Conservation (phyloP, 1,140 invertebrate genomes). For the Drosophila tristis region DNA sequence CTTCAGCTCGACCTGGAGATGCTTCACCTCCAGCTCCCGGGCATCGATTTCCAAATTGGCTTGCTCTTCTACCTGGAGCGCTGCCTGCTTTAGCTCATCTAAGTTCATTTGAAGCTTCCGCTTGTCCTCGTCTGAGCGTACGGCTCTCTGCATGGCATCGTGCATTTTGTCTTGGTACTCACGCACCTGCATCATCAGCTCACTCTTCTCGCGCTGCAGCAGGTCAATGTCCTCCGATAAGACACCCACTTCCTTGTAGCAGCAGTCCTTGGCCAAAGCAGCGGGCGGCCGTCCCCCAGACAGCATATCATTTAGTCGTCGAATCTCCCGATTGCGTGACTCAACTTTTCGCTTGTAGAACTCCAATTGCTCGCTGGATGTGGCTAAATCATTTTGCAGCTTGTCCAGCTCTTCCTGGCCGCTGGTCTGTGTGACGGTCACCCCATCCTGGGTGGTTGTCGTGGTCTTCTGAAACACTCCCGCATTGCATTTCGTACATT, state of each 20-base stretch:
- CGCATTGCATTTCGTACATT: constrained; percentile 77
- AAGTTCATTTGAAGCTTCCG: constrained; percentile 87
- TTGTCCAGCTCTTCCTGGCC: constrained; percentile 63
- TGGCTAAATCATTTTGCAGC: constrained; percentile 61
- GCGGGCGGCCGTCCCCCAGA: constrained; percentile 85
- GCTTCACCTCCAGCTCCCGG: constrained; percentile 60
- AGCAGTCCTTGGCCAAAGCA: constrained; percentile 86
- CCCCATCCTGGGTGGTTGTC: constrained; percentile 47
- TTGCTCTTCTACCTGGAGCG: constrained; percentile 87
- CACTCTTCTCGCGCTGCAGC: constrained; percentile 85
- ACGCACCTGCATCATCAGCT: constrained; percentile 86
- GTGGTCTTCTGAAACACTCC: constrained; percentile 61
- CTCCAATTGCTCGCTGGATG: constrained; percentile 61
- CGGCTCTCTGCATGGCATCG: constrained; percentile 88
- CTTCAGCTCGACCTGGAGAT: constrained; percentile 49
- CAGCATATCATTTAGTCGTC: constrained; percentile 86
- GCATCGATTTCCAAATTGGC: constrained; percentile 78
- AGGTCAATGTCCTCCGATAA: constrained; percentile 85
- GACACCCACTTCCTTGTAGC: constrained; percentile 84
- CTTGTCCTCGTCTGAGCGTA: constrained; percentile 87
- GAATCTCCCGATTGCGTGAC: constrained; percentile 86
- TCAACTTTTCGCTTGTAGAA: constrained; percentile 76
- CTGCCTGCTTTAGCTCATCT: constrained; percentile 87
- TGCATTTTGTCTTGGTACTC: constrained; percentile 87
- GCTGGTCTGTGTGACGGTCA: constrained; percentile 45